Evolutionary conservation across 1,140 invertebrate species (phyloP), one percentile per base, ranked within the genome.

Genomic region (Calliphora vicina): DNA sequence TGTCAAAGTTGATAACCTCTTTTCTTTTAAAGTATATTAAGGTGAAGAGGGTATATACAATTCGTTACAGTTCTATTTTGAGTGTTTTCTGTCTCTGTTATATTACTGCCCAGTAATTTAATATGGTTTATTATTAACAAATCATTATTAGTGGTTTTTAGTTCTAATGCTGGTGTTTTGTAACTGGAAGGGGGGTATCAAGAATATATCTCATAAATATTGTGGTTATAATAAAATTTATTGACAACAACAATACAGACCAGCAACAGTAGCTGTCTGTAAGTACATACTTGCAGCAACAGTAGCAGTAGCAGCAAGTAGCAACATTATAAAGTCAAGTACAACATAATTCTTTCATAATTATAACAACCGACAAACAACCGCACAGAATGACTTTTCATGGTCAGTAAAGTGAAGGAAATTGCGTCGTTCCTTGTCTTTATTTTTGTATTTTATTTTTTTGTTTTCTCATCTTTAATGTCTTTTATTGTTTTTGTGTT

Each of bases 281-380:
- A 35, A 35, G 35, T 35, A 35, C 1, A 35, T 35, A 35, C 5
- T 35, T 35, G 5, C 35, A 35, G 35, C 35, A 35, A 35, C n/a
- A n/a, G n/a, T n/a, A n/a, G n/a, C n/a, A n/a, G n/a, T n/a, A n/a
- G n/a, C n/a, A n/a, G 50, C 50, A 57, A 57, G 50, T 57, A n/a
- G 50, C 50, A 67, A 67, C n/a, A 67, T 20, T 67, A 67, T 23
- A 67, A 67, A 67, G 61, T 67, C 61, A 67, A 67, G 61, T 67
- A 67, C 61, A 67, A 67, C 61, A 67, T 67, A 67, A 67, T 67
- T 67, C 61, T 67, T 57, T 57, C 2, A 57, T 67, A 67, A 67
- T 67, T 67, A 67, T 23, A 23, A 67, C 61, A 57, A n/a, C 35
- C 35, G 50, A 13, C 15, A 57, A n/a, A 57, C 5, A 17, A 57